A percentile compares a stretch with the other conserved stretches of the same genome.
phyloP scores from a whole-genome alignment of 2,888 invertebrate species.

The Meta bourneti region DNA sequence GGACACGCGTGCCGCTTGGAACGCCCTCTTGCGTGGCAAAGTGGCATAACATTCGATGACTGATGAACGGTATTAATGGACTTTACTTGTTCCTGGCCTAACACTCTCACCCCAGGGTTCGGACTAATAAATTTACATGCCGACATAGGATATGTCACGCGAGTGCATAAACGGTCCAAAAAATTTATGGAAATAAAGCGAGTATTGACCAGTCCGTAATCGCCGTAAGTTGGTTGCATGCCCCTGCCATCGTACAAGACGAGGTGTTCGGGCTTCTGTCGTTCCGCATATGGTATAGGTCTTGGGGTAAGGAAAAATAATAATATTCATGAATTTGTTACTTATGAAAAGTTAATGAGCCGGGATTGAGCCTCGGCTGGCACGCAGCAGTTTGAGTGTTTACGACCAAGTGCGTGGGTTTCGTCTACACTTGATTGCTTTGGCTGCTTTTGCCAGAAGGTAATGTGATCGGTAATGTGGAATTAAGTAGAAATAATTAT shows the following conservation, averaged over 20 bases:
- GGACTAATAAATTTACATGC: constrained; percentile 63
- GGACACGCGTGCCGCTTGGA: constrained; percentile 13
- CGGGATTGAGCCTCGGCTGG: background rate
- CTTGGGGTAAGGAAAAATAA: background rate
- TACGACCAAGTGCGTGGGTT: background rate
- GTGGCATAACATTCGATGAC: constrained; percentile 63
- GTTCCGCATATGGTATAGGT: background rate
- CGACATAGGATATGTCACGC: constrained; percentile 23
- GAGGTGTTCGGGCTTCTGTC: constrained; percentile 24
- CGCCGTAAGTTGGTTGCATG: constrained; percentile 22
- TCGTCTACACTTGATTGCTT: background rate
- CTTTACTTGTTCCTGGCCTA: constrained; percentile 49
- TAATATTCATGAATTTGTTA: constrained; percentile 44
- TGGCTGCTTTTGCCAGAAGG: background rate
- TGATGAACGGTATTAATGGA: constrained; percentile 64
- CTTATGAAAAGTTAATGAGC: constrained; percentile 41
- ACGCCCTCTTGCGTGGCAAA: constrained; percentile 68
- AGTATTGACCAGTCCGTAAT: constrained; percentile 20
- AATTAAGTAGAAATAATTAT: background rate
- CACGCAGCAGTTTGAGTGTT: background rate
- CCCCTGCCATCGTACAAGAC: background rate
- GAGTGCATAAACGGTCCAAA: constrained; percentile 5
- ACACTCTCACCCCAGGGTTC: constrained; percentile 37
- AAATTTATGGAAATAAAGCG: constrained; percentile 21
- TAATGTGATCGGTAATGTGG: background rate